Evolutionary conservation across 2,888 invertebrate species (phyloP).

Genomic region (Troides oblongomaculatus): DNA sequence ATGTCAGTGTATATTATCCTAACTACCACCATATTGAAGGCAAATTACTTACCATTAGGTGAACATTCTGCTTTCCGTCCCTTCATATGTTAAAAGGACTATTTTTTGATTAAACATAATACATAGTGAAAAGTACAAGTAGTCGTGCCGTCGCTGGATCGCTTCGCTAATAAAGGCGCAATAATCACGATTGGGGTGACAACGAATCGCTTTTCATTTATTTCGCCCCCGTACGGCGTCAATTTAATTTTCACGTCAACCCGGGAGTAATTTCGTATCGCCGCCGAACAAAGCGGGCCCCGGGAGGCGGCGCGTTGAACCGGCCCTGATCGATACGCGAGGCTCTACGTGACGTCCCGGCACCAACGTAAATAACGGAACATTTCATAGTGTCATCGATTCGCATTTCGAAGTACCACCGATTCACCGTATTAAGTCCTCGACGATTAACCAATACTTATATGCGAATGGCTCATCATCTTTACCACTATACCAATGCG

Average conservation of each 20-base stretch:
- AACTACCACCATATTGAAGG: too few species aligned
- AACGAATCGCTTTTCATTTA: constrained; percentile 25
- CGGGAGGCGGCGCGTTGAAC: constrained; percentile 41
- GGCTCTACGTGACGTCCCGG: constrained; percentile 31
- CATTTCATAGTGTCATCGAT: constrained; percentile 19
- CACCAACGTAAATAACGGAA: constrained; percentile 21
- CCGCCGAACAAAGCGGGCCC: constrained; percentile 38
- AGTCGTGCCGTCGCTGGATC: background rate
- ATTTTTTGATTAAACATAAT: background rate
- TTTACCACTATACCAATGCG: too few species aligned
- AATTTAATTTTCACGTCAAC: constrained; percentile 40
- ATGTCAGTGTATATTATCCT: too few species aligned
- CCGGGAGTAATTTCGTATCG: constrained; percentile 35
- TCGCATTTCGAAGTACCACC: background rate
- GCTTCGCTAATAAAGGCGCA: constrained; percentile 8
- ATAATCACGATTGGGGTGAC: constrained; percentile 23
- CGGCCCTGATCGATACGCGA: constrained; percentile 43
- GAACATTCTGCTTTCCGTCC: too few species aligned
- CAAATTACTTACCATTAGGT: too few species aligned
- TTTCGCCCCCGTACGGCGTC: constrained; percentile 22
- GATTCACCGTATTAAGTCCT: background rate
- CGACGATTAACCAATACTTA: too few species aligned
- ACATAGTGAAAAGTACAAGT: background rate
- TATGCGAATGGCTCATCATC: too few species aligned
- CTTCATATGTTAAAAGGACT: too few species aligned